Evolutionary conservation across 2,113 vertebrate species (phyloP).

Genomic region (Poeciliopsis prolifica): DNA sequence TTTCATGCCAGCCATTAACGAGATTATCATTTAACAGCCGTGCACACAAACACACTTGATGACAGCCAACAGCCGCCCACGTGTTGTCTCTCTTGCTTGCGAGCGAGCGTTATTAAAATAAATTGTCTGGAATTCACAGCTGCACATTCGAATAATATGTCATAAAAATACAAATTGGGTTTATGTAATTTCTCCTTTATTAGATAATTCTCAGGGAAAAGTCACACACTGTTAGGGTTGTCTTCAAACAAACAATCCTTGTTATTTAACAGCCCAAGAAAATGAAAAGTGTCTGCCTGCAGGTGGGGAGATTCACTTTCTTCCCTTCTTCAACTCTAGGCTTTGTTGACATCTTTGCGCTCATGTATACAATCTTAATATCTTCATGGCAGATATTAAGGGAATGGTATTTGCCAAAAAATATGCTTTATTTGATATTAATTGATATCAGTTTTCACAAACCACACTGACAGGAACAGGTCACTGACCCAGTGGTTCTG

Average conservation of each 20-base stretch:
- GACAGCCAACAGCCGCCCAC: constrained; percentile 60
- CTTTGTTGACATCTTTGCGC: neutral
- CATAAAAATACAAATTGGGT: constrained; percentile 25
- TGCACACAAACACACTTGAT: constrained; percentile 50
- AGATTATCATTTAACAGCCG: constrained; percentile 62
- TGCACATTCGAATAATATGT: constrained; percentile 27
- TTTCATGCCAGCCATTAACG: constrained; percentile 57
- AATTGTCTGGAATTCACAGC: constrained; percentile 35
- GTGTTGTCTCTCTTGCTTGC: constrained; percentile 36
- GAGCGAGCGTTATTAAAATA: constrained; percentile 24
- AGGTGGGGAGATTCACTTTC: neutral
- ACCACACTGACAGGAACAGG: too few relatives aligned
- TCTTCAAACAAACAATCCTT: neutral
- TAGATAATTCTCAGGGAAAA: constrained; percentile 22
- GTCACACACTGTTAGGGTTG: neutral
- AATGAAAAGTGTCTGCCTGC: neutral
- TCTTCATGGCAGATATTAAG: too few relatives aligned
- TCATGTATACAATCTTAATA: neutral
- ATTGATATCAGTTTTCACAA: too few relatives aligned
- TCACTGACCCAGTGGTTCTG: neutral
- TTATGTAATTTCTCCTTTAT: constrained; percentile 39
- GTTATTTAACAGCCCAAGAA: neutral
- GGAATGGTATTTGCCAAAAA: too few relatives aligned
- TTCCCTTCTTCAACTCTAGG: neutral
- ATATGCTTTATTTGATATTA: too few relatives aligned